These are phyloP conservation scores for Parazoanthus atlanticus DNA, from an alignment of 92 coral and sea anemone genomes.

Conservation along the genomic window DNA sequence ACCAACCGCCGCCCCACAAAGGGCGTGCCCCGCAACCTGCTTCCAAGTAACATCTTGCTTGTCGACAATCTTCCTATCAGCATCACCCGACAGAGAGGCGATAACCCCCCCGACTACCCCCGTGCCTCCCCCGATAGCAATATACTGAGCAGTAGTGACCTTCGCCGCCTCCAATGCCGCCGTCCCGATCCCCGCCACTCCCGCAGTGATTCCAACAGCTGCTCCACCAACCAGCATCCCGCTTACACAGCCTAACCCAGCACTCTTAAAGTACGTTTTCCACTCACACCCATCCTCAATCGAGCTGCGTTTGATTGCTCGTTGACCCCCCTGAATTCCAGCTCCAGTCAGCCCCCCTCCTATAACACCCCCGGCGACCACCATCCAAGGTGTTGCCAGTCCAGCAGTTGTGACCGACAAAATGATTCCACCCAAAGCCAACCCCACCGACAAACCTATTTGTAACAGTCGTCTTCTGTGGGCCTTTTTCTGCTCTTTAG, in stretches of 20 bases:
- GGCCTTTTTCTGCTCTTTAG: slow-evolving; percentile 42
- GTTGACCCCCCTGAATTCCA: neutral
- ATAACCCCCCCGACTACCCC: slow-evolving; percentile 40
- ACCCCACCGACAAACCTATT: slow-evolving; percentile 24
- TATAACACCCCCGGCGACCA: neutral
- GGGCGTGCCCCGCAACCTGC: slow-evolving; percentile 44
- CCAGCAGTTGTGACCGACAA: slow-evolving; percentile 39
- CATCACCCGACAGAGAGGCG: slow-evolving; percentile 24
- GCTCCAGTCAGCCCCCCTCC: slow-evolving; percentile 40
- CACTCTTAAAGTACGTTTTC: slow-evolving; percentile 15
- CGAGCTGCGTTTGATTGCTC: slow-evolving; percentile 38
- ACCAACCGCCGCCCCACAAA: slow-evolving; percentile 30
- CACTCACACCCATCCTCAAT: slow-evolving; percentile 40
- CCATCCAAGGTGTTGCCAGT: slow-evolving; percentile 32
- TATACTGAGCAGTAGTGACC: slow-evolving; percentile 15
- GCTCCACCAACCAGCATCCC: slow-evolving; percentile 52
- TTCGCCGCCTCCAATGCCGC: slow-evolving; percentile 46
- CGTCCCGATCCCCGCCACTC: slow-evolving; percentile 43
- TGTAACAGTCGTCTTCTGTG: slow-evolving; percentile 19
- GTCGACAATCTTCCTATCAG: slow-evolving; percentile 42
- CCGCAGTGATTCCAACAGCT: slow-evolving; percentile 53
- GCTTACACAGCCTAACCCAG: slow-evolving; percentile 45
- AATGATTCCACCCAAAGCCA: slow-evolving; percentile 28
- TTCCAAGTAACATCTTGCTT: slow-evolving; percentile 43
- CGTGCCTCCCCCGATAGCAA: slow-evolving; percentile 43